Evolutionary conservation across 2,113 vertebrate genomes (phyloP).

Genomic region (Symphodus melops): DNA sequence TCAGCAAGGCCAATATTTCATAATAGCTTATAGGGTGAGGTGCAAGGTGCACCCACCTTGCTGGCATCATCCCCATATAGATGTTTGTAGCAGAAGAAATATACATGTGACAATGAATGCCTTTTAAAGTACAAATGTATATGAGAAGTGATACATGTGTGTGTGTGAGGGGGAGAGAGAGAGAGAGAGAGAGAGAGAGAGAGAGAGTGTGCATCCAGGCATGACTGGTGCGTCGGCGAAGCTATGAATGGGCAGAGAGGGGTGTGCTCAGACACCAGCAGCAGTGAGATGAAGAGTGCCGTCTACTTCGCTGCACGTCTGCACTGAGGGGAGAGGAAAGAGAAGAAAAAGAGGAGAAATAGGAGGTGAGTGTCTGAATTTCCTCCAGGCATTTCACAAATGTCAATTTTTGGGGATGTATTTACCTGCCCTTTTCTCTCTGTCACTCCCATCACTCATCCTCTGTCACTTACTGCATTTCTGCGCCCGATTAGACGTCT

Average conservation of each 20-base stretch:
- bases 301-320: conserved; percentile 66
- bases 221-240: conserved; percentile 58
- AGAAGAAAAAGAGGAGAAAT: conserved; percentile 26
- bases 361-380: conserved; percentile 56
- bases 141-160: not conserved
- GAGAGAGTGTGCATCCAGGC: conserved; percentile 7
- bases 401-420: conserved; percentile 12
- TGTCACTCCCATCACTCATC: conserved; percentile 39
- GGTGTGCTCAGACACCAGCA: conserved; percentile 71
- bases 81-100: conserved; percentile 12
- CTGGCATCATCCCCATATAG: not conserved
- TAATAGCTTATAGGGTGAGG: not conserved
- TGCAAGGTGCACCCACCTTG: conserved; percentile 4
- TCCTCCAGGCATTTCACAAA: conserved; percentile 27
- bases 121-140: not conserved
- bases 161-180: not conserved
- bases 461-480: conserved; percentile 29
- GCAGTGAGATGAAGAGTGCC: conserved; percentile 74
- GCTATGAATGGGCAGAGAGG: conserved; percentile 79
- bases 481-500: conserved; percentile 38
- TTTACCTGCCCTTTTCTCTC: conserved; percentile 20
- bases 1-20: conserved; percentile 30
- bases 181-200: too few species aligned
- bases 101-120: not conserved
- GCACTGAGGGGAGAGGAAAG: conserved; percentile 52